Evolutionary conservation across 2,888 invertebrate genomes (phyloP).

Genomic region (Sminthurides aquaticus): DNA sequence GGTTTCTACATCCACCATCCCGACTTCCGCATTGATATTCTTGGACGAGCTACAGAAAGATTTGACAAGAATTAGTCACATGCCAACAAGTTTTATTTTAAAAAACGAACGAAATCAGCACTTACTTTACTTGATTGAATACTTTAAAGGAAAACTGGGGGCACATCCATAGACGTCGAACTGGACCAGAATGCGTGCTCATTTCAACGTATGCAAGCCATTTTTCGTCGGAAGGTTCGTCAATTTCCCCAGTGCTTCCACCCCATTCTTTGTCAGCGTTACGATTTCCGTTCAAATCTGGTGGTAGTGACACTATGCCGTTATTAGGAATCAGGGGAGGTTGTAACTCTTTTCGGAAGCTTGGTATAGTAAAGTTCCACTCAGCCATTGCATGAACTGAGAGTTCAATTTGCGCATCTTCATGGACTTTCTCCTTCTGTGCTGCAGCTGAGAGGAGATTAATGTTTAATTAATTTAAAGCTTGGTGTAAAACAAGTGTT

Average conservation of each 20-base stretch:
- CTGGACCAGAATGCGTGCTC: slow-evolving; percentile 92
- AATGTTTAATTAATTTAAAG: too few species aligned
- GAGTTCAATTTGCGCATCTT: slow-evolving; percentile 78
- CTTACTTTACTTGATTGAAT: slow-evolving; percentile 51
- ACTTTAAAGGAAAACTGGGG: slow-evolving; percentile 99
- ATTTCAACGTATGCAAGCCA: slow-evolving; percentile 97
- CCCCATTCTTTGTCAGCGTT: not conserved
- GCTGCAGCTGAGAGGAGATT: slow-evolving; percentile 56
- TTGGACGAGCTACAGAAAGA: slow-evolving; percentile 6
- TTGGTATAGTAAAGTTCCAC: slow-evolving; percentile 64
- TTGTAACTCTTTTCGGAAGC: slow-evolving; percentile 55
- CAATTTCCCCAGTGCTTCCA: slow-evolving; percentile 22
- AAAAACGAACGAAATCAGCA: not conserved
- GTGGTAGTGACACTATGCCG: slow-evolving; percentile 51
- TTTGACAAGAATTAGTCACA: not conserved
- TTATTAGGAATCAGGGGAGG: slow-evolving; percentile 68
- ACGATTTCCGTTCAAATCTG: slow-evolving; percentile 5
- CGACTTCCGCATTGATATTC: slow-evolving; percentile 27
- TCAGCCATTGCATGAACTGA: slow-evolving; percentile 78
- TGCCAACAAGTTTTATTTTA: not conserved
- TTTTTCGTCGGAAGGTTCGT: slow-evolving; percentile 56
- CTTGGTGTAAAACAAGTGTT: too few species aligned
- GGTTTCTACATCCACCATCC: slow-evolving; percentile 52
- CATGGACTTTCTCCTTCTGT: slow-evolving; percentile 75
- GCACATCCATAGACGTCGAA: slow-evolving; percentile 94